Evolutionary conservation across 2,797 vertebrate genomes (phyloP).

Genomic region (Siniperca undulata): DNA sequence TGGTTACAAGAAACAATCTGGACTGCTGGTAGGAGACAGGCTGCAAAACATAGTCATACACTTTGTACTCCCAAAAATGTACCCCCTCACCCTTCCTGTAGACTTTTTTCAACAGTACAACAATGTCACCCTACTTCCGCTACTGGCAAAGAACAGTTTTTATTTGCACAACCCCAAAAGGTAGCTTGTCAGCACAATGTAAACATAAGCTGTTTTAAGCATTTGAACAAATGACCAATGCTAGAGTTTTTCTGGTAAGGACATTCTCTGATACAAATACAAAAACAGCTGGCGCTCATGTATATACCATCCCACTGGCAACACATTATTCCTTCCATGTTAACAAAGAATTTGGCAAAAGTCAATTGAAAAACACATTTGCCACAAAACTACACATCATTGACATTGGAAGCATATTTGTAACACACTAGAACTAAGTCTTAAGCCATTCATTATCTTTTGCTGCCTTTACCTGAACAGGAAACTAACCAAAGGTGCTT

Average conservation of each 20-base stretch:
- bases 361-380: not conserved
- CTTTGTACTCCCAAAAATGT: not conserved
- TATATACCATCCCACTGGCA: not conserved
- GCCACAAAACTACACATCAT: not conserved
- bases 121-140: not conserved
- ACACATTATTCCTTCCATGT: not conserved
- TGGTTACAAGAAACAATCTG: not conserved
- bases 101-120: not conserved
- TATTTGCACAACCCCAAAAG: not conserved
- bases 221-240: conserved; percentile 8
- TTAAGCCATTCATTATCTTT: not conserved
- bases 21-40: not conserved
- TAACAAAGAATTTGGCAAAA: not conserved
- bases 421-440: not conserved
- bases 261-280: not conserved
- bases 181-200: conserved; percentile 1
- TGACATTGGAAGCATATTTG: not conserved
- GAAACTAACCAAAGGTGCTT: not conserved
- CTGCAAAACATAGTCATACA: not conserved
- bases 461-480: not conserved
- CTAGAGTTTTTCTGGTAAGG: not conserved
- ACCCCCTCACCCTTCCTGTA: not conserved
- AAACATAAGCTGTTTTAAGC: not conserved
- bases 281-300: not conserved
- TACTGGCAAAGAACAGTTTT: not conserved